Evolutionary conservation across 2,888 invertebrate species (phyloP), one percentile per base, ranked within the genome.

Genomic region (Carpatolechia fugitivella): DNA sequence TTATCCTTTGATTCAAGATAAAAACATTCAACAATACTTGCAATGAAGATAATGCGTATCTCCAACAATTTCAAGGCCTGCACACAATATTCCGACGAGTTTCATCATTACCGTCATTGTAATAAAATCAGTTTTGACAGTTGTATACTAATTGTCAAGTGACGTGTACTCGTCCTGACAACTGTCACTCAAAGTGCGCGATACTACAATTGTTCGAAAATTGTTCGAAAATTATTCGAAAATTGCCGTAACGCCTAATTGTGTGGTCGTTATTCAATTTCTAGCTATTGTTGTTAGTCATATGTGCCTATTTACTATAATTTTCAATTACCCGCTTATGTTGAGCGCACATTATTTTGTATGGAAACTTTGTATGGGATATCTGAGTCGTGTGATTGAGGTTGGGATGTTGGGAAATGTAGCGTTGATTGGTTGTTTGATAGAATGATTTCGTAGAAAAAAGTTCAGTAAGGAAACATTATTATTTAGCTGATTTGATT

Each of bases 311-410:
- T 50, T 50, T 50, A 38, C 50, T 53, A 36, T 54, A 51, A 56
- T 56, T 57, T 57, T 47, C 44, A 50, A 54, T 56, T 56, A 56
- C 44, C 30, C 56, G 24, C 55, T 55, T 46, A 44, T 52, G 13
- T 18, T 33, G n/a, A 2, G n/a, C 10, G 10, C 8, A 33, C 10
- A n/a, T 8, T 6, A 7, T 41, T 44, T n/a, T 44, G n/a, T 44
- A 18, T 41, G 18, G 16, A 18, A 18, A 14, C 8, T 40, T 36
- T 41, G 40, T 41, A 41, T 41, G 40, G 40, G 18, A 41, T 18
- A 41, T 41, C 18, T 10, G 40, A 18, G 40, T 29, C 44, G 44
- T 44, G 44, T 44, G 29, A 13, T 44, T 29, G 11, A 3, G 29
- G 44, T 44, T 44, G 44, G 18, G 41, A 20, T 20, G 20, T 41